Conservation (phyloP, 2,797 vertebrate species). For the Cynopterus sphinx region DNA sequence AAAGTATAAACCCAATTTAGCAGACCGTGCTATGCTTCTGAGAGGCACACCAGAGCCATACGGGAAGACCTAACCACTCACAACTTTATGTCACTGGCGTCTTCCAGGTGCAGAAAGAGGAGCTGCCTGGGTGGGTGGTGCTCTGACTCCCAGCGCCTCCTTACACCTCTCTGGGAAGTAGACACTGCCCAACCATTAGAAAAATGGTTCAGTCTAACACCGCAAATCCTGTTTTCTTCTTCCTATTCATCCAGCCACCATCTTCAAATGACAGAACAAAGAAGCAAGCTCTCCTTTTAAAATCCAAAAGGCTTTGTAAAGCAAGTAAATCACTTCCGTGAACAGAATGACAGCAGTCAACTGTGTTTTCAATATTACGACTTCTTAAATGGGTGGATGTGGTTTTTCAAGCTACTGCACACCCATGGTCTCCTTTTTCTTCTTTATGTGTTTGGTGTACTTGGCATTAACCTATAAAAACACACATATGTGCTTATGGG, state of each 20-base stretch:
- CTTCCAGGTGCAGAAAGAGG: not conserved
- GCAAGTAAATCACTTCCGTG: conserved; percentile 34
- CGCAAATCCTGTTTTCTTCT: not conserved
- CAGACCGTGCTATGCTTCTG: not conserved
- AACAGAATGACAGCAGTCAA: conserved; percentile 55
- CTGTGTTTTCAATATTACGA: conserved; percentile 66
- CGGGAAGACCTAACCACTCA: not conserved
- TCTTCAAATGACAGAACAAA: not conserved
- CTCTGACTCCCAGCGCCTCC: not conserved
- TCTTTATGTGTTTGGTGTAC: conserved; percentile 56
- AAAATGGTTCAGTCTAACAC: not conserved
- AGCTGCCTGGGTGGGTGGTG: too few species aligned
- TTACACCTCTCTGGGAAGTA: not conserved
- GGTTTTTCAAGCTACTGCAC: conserved; percentile 66
- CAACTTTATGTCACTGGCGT: not conserved
- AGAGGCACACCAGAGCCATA: not conserved
- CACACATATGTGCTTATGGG: not conserved
- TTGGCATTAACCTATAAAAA: conserved; percentile 67
- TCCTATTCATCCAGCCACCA: not conserved
- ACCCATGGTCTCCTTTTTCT: conserved; percentile 60
- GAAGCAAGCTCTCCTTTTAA: not conserved
- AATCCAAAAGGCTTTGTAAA: conserved; percentile 60
- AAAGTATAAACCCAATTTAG: not conserved
- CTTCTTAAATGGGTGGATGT: conserved; percentile 47
- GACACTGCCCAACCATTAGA: not conserved